Evolutionary conservation across 2,888 invertebrate species (phyloP), one percentile per base, ranked within the genome.

Genomic region (Heterodera filipjevi): DNA sequence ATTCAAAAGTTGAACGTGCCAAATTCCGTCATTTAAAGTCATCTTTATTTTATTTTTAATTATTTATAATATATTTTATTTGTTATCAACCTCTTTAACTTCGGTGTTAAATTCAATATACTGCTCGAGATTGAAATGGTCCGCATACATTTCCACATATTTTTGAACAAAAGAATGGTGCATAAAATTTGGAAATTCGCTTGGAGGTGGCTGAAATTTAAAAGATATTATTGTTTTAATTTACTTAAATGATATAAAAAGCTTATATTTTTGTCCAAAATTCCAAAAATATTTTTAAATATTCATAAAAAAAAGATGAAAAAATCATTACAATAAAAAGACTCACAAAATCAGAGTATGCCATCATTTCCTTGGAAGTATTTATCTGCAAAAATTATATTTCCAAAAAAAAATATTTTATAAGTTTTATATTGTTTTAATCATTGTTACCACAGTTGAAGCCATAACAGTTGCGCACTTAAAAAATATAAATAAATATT

Each of bases 351-450:
- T 89, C 89, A 49, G 90, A 90, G 82, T 87, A 90, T 33, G 90
- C 87, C 82, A 87, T 89, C 85, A 90, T 89, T 82, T 90, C 90
- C 82, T 91, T 91, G 66, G 89, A 89, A 22, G 89, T 90, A 84
- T 90, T 90, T 71, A 90, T 90, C 44, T 75, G 39, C 5, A 30
- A 16, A 14, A n/a, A 27, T 39, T 27, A 73, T 27, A 33, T 46
- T 0, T 49, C n/a, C 33, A n/a, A n/a, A n/a, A n/a, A n/a, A n/a
- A n/a, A n/a, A n/a, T n/a, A n/a, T 49, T 59, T 19, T 74, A 6
- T 14, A 49, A 6, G 16, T 27, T 1, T 53, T 39, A 30, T 10
- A 5, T 32, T 10, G 30, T 30, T 30, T 64, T 64, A 46, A 73
- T n/a, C 14, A n/a, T 12, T 8, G n/a, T 12, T 33, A 75, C 75